Evolutionary conservation across 2,888 invertebrate species (phyloP), one percentile per base, ranked within the genome.

Genomic region (Agrochola lota): DNA sequence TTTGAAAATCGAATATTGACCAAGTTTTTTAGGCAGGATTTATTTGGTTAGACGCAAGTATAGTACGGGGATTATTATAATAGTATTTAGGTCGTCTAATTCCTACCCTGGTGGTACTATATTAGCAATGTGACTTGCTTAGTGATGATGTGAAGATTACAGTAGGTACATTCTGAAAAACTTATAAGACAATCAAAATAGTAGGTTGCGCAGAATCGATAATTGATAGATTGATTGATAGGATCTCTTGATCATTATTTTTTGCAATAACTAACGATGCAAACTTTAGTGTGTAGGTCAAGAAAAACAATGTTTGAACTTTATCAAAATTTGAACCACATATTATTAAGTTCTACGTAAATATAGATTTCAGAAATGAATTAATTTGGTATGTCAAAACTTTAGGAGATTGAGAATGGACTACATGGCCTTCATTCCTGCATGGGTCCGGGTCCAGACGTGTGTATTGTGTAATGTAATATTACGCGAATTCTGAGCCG

Each of bases 41-140:
- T n/a, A 40, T 63, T 63, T 66, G 11, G 17, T 43, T n/a, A 40
- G 0, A n/a, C n/a, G n/a, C n/a, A 6, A 23, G 23, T 52, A 52
- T 9, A 52, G 52, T 23, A 52, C 8, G 3, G 8, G 3, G 8
- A 66, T 43, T 17, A 43, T 43, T 64, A 1, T n/a, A 40, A 40
- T 55, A 7, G 1, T 59, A 35, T 35, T 46, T n/a, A 66, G 23
- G 15, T 60, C 3, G 20, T 77, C 59, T 11, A 23, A 60, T 77
- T 52, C 9, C 0, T 15, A 71, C 55, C 52, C 73, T 71, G 40
- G n/a, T 80, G 20, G n/a, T n/a, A 63, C 5, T 40, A n/a, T 57
- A 49, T n/a, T 81, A 64, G 81, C 81, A 81, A 78, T 26, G 8
- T 35, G 6, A 8, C 15, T 74, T 6, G 12, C 11, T 49, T 12